Percentiles rank a stretch among this genome's conserved stretches.
These are phyloP conservation scores for Sinella curviseta DNA, from an alignment of 1,140 invertebrate species.

Conservation along the genomic window DNA sequence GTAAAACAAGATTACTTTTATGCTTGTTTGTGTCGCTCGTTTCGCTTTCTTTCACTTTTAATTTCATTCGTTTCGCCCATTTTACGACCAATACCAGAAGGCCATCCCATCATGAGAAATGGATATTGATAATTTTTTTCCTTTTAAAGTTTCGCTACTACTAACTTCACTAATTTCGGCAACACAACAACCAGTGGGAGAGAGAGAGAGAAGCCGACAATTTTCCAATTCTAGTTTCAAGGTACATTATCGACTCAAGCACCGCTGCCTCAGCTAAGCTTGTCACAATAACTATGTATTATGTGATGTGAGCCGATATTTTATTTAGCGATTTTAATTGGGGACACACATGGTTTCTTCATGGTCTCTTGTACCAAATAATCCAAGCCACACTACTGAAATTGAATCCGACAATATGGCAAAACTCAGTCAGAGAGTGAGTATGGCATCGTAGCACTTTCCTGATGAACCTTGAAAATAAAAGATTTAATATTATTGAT, in stretches of 20 bases:
- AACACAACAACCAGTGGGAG: too few species aligned
- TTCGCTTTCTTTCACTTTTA: constrained; percentile 18
- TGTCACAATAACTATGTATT: background rate
- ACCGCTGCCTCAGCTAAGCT: background rate
- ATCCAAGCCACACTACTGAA: background rate
- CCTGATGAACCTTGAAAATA: constrained; percentile 17
- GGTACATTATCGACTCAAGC: background rate
- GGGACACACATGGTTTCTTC: constrained; percentile 7
- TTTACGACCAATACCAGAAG: constrained; percentile 6
- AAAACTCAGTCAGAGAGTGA: background rate
- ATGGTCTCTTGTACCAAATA: background rate
- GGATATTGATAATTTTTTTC: too few species aligned
- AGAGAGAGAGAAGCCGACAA: background rate
- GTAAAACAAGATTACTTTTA: constrained; percentile 8
- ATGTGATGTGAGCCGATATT: background rate
- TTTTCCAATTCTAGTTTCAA: background rate
- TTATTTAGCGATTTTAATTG: background rate
- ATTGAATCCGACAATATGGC: background rate
- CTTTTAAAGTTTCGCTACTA: background rate
- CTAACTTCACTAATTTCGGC: background rate
- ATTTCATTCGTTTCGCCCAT: constrained; percentile 9
- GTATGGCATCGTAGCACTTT: background rate
- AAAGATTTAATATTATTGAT: background rate
- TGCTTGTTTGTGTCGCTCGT: too few species aligned
- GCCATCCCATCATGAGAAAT: too few species aligned